phyloP scores from a whole-genome alignment of 2,888 invertebrate species.

The Acanthoscelides obtectus region DNA sequence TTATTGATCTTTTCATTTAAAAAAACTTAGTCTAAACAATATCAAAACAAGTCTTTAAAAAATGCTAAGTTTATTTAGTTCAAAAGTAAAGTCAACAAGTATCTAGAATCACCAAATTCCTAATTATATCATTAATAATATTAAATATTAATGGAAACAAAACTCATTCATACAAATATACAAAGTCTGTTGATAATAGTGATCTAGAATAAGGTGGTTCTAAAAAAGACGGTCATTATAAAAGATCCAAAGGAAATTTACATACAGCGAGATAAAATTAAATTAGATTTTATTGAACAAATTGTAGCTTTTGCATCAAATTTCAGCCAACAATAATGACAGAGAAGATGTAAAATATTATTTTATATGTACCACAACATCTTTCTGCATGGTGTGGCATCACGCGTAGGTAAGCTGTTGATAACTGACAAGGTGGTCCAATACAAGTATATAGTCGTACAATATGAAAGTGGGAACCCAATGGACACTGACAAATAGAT shows the following conservation, averaged over 20 bases:
- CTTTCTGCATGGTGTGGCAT: slow-evolving; percentile 27
- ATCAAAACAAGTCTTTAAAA: slow-evolving; percentile 40
- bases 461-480: slow-evolving; percentile 30
- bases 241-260: slow-evolving; percentile 35
- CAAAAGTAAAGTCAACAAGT: slow-evolving; percentile 34
- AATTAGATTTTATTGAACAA: slow-evolving; percentile 40
- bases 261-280: slow-evolving; percentile 36
- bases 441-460: slow-evolving; percentile 36
- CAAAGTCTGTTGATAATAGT: slow-evolving; percentile 16
- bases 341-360: slow-evolving; percentile 35
- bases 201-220: slow-evolving; percentile 33
- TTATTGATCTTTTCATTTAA: slow-evolving; percentile 24
- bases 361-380: slow-evolving; percentile 27
- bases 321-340: slow-evolving; percentile 37
- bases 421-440: slow-evolving; percentile 42
- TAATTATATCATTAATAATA: slow-evolving; percentile 10
- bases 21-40: slow-evolving; percentile 36
- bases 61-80: slow-evolving; percentile 36
- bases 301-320: slow-evolving; percentile 34
- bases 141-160: slow-evolving; percentile 18
- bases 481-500: slow-evolving; percentile 22
- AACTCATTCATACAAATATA: slow-evolving; percentile 23
- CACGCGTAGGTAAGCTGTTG: slow-evolving; percentile 35
- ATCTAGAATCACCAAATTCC: slow-evolving; percentile 34
- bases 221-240: slow-evolving; percentile 27